These are phyloP conservation scores for Watsonalla binaria DNA, from an alignment of 2,888 invertebrate species.

Conservation along the genomic window DNA sequence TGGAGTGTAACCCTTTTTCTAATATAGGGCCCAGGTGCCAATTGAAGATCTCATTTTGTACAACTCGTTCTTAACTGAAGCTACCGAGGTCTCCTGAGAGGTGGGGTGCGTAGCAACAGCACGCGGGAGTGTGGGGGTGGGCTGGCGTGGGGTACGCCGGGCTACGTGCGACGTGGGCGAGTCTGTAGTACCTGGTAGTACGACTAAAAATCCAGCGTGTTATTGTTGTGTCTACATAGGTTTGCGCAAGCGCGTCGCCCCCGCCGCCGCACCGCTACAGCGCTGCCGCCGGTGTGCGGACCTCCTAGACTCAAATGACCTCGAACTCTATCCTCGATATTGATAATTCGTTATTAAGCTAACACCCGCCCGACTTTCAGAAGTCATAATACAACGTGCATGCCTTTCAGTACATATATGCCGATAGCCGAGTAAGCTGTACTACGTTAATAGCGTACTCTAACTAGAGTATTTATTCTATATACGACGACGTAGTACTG, in stretches of 20 bases:
- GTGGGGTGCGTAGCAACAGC: conserved; percentile 57
- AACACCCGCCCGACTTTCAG: conserved; percentile 22
- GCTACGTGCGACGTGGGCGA: conserved; percentile 63
- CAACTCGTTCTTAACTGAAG: conserved; percentile 37
- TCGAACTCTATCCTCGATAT: conserved; percentile 54
- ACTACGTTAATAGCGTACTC: neutral
- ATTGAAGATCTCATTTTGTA: conserved; percentile 34
- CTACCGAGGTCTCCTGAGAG: conserved; percentile 25
- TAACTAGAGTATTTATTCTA: too few relatives aligned
- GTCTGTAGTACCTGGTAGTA: conserved; percentile 78
- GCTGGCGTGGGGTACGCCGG: conserved; percentile 26
- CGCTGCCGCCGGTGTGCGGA: conserved; percentile 29
- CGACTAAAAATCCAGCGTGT: conserved; percentile 56
- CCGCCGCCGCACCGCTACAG: conserved; percentile 17
- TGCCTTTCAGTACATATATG: neutral
- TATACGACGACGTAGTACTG: too few relatives aligned
- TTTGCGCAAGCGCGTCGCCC: conserved; percentile 61
- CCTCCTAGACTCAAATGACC: conserved; percentile 39
- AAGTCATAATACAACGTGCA: conserved; percentile 10
- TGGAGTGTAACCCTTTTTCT: neutral
- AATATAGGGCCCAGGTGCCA: conserved; percentile 8
- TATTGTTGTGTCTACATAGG: conserved; percentile 70
- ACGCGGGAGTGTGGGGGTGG: conserved; percentile 21
- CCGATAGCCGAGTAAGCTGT: neutral
- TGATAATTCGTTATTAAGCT: conserved; percentile 33